Evolutionary conservation across 2,888 invertebrate species (phyloP).

Genomic region (Colostygia pectinataria): DNA sequence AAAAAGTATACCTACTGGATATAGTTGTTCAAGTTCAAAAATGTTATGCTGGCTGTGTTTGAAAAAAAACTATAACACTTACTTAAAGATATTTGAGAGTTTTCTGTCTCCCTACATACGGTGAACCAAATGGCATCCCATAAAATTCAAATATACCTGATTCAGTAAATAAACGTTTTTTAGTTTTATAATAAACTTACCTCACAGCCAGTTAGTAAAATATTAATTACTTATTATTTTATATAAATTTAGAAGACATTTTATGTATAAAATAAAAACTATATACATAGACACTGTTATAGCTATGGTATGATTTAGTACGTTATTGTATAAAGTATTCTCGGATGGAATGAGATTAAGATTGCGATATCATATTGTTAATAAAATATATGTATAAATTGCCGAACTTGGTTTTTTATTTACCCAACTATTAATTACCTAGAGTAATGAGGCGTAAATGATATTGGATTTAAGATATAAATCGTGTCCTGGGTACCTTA

Average conservation of each 20-base stretch:
- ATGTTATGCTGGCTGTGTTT: slow-evolving; percentile 45
- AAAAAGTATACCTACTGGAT: too few relatives aligned
- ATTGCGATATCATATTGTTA: slow-evolving; percentile 81
- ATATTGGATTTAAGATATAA: too few relatives aligned
- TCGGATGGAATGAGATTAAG: slow-evolving; percentile 73
- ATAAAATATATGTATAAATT: slow-evolving; percentile 82
- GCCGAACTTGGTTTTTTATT: slow-evolving; percentile 55
- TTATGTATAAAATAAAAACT: slow-evolving; percentile 56
- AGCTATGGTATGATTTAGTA: slow-evolving; percentile 58
- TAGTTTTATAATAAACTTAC: neutral
- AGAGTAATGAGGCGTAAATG: too few relatives aligned
- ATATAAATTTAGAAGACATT: slow-evolving; percentile 58
- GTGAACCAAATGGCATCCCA: neutral
- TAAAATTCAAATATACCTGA: neutral
- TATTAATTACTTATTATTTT: slow-evolving; percentile 50
- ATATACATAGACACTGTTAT: slow-evolving; percentile 49
- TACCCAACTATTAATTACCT: slow-evolving; percentile 6
- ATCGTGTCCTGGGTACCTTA: too few relatives aligned
- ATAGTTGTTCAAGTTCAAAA: slow-evolving; percentile 56
- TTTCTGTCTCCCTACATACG: too few relatives aligned
- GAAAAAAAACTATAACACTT: too few relatives aligned
- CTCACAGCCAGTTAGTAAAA: slow-evolving; percentile 41
- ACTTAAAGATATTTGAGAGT: too few relatives aligned
- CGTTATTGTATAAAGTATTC: slow-evolving; percentile 69
- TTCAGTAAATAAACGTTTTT: too few relatives aligned